These are phyloP conservation scores for Tragelaphus eurycerus DNA, from an alignment of 2,797 vertebrate genomes.

Conservation along the genomic window DNA sequence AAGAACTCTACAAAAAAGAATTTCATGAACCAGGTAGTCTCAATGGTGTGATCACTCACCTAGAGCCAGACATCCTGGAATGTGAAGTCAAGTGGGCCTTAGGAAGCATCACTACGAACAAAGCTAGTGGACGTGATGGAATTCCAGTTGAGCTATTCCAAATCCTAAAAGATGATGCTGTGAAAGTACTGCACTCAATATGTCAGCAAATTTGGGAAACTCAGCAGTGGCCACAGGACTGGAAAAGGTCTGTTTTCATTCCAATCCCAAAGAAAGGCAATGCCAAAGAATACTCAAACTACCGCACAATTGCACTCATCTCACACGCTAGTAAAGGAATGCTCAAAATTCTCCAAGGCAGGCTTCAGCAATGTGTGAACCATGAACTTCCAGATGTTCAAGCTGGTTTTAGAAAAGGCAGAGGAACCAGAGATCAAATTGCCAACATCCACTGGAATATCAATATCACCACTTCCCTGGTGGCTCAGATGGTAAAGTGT, in stretches of 20 bases:
- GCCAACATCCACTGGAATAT: background rate
- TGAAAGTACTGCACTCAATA: background rate
- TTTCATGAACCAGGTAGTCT: background rate
- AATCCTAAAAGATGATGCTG: background rate
- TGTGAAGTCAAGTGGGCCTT: background rate
- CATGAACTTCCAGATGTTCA: background rate
- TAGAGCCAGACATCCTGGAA: background rate
- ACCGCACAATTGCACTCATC: background rate
- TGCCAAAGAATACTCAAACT: background rate
- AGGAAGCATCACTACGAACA: background rate
- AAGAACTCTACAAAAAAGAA: background rate
- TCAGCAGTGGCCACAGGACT: background rate
- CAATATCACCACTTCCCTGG: no score
- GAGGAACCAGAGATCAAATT: background rate
- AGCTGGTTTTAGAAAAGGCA: background rate
- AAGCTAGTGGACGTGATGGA: background rate
- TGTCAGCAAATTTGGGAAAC: background rate
- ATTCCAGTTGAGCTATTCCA: background rate
- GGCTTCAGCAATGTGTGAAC: rapidly evolving
- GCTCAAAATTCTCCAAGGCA: background rate
- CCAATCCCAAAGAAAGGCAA: background rate
- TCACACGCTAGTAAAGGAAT: background rate
- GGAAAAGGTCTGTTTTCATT: background rate
- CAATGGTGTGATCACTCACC: background rate
- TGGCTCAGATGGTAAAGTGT: no score